Base-by-base conservation (phyloP, 1,140 invertebrate genomes). In the Drosophila kurseongensis region DNA sequence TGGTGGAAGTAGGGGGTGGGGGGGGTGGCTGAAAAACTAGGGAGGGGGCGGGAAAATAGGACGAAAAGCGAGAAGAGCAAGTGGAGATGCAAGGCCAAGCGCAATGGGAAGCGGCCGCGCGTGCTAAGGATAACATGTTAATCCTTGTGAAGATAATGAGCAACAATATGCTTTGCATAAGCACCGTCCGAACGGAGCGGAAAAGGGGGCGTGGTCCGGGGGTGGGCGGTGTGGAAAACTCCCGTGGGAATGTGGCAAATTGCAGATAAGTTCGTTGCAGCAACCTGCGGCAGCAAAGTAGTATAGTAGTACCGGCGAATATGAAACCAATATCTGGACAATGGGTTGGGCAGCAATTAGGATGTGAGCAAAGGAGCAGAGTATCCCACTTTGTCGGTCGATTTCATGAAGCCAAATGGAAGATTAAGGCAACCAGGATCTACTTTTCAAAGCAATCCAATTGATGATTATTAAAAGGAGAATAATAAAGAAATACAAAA, bases 101-200 rank as follows among this genome's bases (percentile, higher is more conserved):
- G 45, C 35, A 48, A 69, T 57, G 67, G 62, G 54, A 75, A 65
- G 75, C 75, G 55, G 27, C 69, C 58, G 76, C 76, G 84, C 83
- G 79, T 88, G 83, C 84, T 51, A 71, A 47, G 83, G 84, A 88
- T 88, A 88, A 88, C 84, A 88, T 77, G 75, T 89, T 88, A 88
- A 88, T 88, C 83, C 75, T 54, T 69, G 79, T 77, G 67, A 76
- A 50, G 84, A 89, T 88, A 89, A 88, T 83, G 79, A 88, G 79
- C 84, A 89, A 82, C 84, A 88, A 88, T 77, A 77, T 74, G 79
- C 83, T 83, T 83, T 88, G 75, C 84, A 79, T 82, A 83, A 88
- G 79, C 75, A 69, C 60, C 35, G 23, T 38, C 40, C 56, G 27
- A 51, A 41, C 27, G 18, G 13, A 12, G 13, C 6, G 23, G 18